Evolutionary conservation across 2,113 vertebrate genomes (phyloP).

Genomic region (Zosterops borbonicus): DNA sequence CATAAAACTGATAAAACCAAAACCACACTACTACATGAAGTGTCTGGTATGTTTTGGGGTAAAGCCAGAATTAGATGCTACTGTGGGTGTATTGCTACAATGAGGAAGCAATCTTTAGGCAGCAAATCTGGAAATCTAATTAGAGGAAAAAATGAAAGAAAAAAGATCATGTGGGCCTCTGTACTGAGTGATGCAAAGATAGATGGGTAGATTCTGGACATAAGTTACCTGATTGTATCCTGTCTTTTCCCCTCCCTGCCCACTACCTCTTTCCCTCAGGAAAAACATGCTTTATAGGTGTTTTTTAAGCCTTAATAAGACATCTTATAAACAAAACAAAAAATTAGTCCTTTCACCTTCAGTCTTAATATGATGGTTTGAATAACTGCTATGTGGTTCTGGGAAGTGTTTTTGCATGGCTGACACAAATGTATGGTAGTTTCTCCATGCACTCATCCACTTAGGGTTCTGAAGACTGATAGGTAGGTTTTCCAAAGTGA

Average conservation of each 20-base stretch:
- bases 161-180: not conserved
- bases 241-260: not conserved
- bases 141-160: not conserved
- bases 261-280: fast-evolving
- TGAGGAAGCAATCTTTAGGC: not conserved
- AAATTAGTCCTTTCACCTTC: not conserved
- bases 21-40: not conserved
- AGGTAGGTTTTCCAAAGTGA: not conserved
- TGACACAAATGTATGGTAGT: not conserved
- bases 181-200: not conserved
- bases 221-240: not conserved
- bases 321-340: not conserved
- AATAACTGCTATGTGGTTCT: not conserved
- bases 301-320: not conserved
- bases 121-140: not conserved
- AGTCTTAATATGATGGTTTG: not conserved
- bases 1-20: too few relatives aligned
- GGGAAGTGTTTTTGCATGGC: not conserved
- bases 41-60: not conserved
- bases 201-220: not conserved
- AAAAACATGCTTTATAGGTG: not conserved
- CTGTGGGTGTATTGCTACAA: not conserved
- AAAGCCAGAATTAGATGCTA: not conserved
- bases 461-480: not conserved
- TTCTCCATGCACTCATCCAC: not conserved